These are phyloP conservation scores for Carpatolechia fugitivella DNA, from an alignment of 2,888 invertebrate species.

Conservation along the genomic window DNA sequence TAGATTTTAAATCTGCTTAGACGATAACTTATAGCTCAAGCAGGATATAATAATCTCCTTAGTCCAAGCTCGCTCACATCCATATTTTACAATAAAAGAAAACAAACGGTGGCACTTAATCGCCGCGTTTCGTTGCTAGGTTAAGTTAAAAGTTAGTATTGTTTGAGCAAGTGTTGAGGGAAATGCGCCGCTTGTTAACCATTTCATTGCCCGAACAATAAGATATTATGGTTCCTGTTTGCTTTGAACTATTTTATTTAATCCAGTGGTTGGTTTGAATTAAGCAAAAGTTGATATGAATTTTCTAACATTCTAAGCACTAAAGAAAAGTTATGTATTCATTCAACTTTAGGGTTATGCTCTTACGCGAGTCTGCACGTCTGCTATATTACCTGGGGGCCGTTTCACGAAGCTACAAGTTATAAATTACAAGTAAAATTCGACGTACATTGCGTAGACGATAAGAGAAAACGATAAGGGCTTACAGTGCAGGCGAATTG, in stretches of 20 bases:
- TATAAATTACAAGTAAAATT: too few species aligned
- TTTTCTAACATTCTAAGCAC: too few species aligned
- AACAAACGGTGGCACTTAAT: conserved; percentile 21
- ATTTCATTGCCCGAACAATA: conserved; percentile 6
- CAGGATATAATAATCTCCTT: not conserved
- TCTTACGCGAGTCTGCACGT: not conserved
- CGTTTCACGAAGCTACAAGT: too few species aligned
- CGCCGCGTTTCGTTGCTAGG: conserved; percentile 33
- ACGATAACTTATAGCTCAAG: conserved; percentile 1
- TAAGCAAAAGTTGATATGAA: not conserved
- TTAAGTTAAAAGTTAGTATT: conserved; percentile 39
- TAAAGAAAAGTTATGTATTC: too few species aligned
- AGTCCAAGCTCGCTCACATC: not conserved
- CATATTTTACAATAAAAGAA: conserved; percentile 16
- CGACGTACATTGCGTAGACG: too few species aligned
- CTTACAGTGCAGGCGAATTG: too few species aligned
- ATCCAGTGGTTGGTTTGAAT: not conserved
- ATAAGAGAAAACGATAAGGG: too few species aligned
- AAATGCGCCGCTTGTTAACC: conserved; percentile 38
- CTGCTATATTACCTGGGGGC: too few species aligned
- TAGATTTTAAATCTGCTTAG: not conserved
- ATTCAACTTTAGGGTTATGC: too few species aligned
- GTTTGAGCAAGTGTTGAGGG: conserved; percentile 67
- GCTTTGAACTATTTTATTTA: not conserved
- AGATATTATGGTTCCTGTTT: not conserved